Conservation (phyloP, 2,888 invertebrate genomes). For the Drosophila aldrichi region DNA sequence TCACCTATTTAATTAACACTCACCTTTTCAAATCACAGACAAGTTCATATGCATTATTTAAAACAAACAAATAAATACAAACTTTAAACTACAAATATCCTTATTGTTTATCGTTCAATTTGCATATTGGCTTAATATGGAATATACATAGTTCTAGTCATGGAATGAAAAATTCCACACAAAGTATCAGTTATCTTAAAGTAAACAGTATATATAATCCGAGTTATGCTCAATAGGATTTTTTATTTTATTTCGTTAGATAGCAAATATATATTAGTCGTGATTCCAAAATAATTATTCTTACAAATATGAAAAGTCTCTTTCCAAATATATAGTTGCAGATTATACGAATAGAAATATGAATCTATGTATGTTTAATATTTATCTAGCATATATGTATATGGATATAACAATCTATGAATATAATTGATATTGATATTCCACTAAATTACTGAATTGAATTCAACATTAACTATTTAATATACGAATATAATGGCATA, state of each 20-base stretch:
- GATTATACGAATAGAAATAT: conserved; percentile 16
- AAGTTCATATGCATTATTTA: conserved; percentile 60
- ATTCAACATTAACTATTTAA: conserved; percentile 43
- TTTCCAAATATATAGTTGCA: conserved; percentile 48
- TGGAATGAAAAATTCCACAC: not conserved
- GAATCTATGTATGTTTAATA: conserved; percentile 32
- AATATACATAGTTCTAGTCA: conserved; percentile 50
- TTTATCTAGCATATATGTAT: not conserved
- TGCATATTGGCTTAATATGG: conserved; percentile 6
- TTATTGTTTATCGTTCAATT: conserved; percentile 31
- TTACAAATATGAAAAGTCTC: conserved; percentile 21
- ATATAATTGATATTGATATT: conserved; percentile 35
- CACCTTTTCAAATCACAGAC: conserved; percentile 59
- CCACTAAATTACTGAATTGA: conserved; percentile 47
- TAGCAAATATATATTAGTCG: conserved; percentile 27
- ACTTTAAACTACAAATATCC: conserved; percentile 40
- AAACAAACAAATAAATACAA: conserved; percentile 54
- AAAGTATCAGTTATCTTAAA: conserved; percentile 12
- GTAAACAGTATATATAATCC: conserved; percentile 12
- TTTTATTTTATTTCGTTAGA: conserved; percentile 22
- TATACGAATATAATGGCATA: conserved; percentile 36
- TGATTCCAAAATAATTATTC: conserved; percentile 3
- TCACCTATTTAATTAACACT: conserved; percentile 51
- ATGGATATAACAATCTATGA: conserved; percentile 23
- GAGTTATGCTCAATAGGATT: conserved; percentile 35